Conservation (phyloP, 1,140 invertebrate species). For the Calephelis nemesis region DNA sequence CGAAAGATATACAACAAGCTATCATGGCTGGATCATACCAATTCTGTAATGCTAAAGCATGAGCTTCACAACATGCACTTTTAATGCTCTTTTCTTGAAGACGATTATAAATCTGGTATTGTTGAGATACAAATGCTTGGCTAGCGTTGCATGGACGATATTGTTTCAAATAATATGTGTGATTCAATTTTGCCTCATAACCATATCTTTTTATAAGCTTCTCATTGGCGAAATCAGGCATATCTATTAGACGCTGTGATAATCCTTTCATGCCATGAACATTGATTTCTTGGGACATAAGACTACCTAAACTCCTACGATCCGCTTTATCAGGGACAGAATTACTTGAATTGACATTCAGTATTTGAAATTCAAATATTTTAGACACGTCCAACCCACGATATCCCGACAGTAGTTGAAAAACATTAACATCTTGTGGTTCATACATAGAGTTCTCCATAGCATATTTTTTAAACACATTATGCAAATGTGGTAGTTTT, state of each 20-base stretch:
- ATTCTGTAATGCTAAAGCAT: slow-evolving; percentile 80
- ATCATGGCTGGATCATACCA: slow-evolving; percentile 79
- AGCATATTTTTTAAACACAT: slow-evolving; percentile 65
- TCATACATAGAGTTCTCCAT: slow-evolving; percentile 53
- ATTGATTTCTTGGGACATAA: slow-evolving; percentile 58
- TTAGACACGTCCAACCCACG: slow-evolving; percentile 79
- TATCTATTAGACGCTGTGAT: slow-evolving; percentile 64
- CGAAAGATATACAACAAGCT: slow-evolving; percentile 81
- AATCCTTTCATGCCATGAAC: slow-evolving; percentile 54
- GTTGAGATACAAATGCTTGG: slow-evolving; percentile 73
- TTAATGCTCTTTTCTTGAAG: slow-evolving; percentile 73
- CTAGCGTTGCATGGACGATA: slow-evolving; percentile 82
- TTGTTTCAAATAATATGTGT: slow-evolving; percentile 83
- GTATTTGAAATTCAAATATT: slow-evolving; percentile 80
- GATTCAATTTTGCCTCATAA: slow-evolving; percentile 81
- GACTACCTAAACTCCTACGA: slow-evolving; percentile 68
- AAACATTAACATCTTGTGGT: slow-evolving; percentile 78
- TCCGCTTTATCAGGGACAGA: slow-evolving; percentile 58
- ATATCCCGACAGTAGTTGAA: slow-evolving; percentile 80
- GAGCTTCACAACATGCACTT: slow-evolving; percentile 80
- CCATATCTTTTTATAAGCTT: slow-evolving; percentile 81
- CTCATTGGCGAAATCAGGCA: slow-evolving; percentile 81
- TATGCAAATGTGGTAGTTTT: slow-evolving; percentile 72
- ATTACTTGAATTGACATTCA: slow-evolving; percentile 60
- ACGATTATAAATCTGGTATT: slow-evolving; percentile 72